Evolutionary conservation across 2,888 invertebrate genomes (phyloP), one percentile per base, ranked within the genome.

Genomic region (Pegoplata infirma): DNA sequence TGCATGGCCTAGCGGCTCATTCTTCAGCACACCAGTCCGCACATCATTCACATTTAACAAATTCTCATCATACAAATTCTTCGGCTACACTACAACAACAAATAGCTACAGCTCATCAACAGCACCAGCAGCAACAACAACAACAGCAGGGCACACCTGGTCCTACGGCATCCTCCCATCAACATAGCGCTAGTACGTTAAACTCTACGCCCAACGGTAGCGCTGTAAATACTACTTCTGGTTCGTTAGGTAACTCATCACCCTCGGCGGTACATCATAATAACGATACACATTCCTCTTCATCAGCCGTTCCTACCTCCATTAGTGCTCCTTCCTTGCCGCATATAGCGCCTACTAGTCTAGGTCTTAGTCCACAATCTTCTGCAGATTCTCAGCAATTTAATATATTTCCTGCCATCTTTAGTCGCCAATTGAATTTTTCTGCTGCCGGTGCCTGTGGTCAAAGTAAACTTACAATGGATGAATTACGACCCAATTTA

Each of bases 331-430:
- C 84, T 3, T 83, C 85, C 17, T 76, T 85, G 67, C 85, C 87
- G 14, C 86, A 87, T 78, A 84, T 85, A 76, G 82, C 84, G 59
- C 83, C 88, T 71, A 82, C 88, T 4, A 89, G 87, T 71, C 81
- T 90, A 28, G 90, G 90, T 3, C 82, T 90, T 12, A 90, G 90
- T 84, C 89, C 90, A 28, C 88, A 89, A 78, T 89, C 89, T 32
- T 88, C 88, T 53, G 88, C 87, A 61, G 90, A 90, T 81, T 89
- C 90, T 82, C 95, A 95, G 88, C 87, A 87, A 82, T 96, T 96
- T 91, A 96, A 96, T 91, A 96, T 96, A 86, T 96, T 96, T 90
- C 96, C 96, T 85, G 96, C 96, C 79, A 96, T 96, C 88, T 96
- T 96, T 90, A 96, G 96, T 91, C 92, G 96, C 81, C 96, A 96